phyloP scores from a whole-genome alignment of 2,888 invertebrate species.

The Miltochrista miniata region DNA sequence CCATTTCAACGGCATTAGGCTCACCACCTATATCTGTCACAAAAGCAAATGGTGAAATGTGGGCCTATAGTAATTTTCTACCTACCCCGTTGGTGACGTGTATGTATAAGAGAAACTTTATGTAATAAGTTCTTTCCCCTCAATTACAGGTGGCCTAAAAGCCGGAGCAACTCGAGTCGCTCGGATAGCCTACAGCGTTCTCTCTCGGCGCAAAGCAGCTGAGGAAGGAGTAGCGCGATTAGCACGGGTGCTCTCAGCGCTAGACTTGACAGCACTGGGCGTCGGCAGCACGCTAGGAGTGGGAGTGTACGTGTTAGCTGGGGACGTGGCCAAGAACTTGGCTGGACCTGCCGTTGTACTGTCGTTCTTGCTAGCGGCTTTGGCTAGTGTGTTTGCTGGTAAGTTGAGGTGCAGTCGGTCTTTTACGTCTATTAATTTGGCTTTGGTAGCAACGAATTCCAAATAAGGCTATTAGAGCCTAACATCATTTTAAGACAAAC shows the following conservation, averaged over 20 bases:
- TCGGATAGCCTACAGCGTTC: slow-evolving; percentile 60
- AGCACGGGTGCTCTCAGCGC: slow-evolving; percentile 89
- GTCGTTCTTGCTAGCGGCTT: slow-evolving; percentile 94
- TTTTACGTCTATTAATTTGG: neutral
- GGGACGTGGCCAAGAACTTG: slow-evolving; percentile 90
- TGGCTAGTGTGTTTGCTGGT: slow-evolving; percentile 96
- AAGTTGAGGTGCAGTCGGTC: slow-evolving; percentile 26
- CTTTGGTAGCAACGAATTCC: neutral
- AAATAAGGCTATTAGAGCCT: too few relatives aligned
- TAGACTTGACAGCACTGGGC: slow-evolving; percentile 93
- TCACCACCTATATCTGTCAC: too few relatives aligned
- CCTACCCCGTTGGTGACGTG: too few relatives aligned
- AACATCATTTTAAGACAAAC: too few relatives aligned
- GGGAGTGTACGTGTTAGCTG: slow-evolving; percentile 95
- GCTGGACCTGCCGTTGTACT: slow-evolving; percentile 95
- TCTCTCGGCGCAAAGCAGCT: slow-evolving; percentile 74
- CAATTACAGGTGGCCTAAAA: slow-evolving; percentile 63
- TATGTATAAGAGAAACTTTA: too few relatives aligned
- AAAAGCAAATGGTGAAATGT: too few relatives aligned
- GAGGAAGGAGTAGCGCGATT: slow-evolving; percentile 79
- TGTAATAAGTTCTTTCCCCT: slow-evolving; percentile 2
- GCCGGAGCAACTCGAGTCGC: slow-evolving; percentile 64
- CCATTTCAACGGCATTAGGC: too few relatives aligned
- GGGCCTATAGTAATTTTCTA: too few relatives aligned
- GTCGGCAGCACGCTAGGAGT: slow-evolving; percentile 94